Conservation (phyloP, 2,888 invertebrate species). For the Chloroclysta siterata region DNA sequence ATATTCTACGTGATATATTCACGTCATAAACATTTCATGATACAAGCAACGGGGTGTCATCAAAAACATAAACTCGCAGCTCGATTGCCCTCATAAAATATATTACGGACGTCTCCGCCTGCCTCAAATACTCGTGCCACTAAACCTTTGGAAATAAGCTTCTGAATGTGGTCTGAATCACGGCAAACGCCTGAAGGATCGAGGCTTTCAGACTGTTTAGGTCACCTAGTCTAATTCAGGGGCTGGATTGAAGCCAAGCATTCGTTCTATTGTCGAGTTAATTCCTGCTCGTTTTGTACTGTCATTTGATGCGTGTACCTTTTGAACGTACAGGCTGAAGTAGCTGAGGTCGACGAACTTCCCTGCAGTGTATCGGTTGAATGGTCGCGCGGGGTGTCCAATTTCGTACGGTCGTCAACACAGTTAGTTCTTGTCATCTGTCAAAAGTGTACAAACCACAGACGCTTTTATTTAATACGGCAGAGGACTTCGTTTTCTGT, state of each 20-base stretch:
- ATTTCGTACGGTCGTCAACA: constrained; percentile 52
- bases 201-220: constrained; percentile 54
- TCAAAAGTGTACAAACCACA: constrained; percentile 51
- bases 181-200: constrained; percentile 39
- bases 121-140: constrained; percentile 20
- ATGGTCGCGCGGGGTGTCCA: constrained; percentile 59
- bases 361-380: constrained; percentile 61
- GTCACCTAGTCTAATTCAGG: constrained; percentile 73
- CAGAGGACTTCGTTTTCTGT: constrained; percentile 34
- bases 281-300: constrained; percentile 67
- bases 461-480: constrained; percentile 40
- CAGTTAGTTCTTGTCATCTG: constrained; percentile 53
- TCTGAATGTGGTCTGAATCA: constrained; percentile 27
- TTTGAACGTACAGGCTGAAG: constrained; percentile 50
- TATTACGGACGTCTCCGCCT: constrained; percentile 19
- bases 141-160: constrained; percentile 28
- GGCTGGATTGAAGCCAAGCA: constrained; percentile 78
- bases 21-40: constrained; percentile 32
- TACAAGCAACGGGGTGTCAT: constrained; percentile 33
- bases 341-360: constrained; percentile 69
- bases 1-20: constrained; percentile 14
- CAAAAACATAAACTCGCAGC: constrained; percentile 33
- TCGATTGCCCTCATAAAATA: constrained; percentile 35
- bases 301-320: constrained; percentile 60
- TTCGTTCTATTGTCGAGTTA: constrained; percentile 77